Percentiles rank a stretch among this genome's conserved stretches.
These are phyloP conservation scores for Apostichopus japonicus DNA, from an alignment of 35 echinoderm and acorn worm species.

Conservation along the genomic window DNA sequence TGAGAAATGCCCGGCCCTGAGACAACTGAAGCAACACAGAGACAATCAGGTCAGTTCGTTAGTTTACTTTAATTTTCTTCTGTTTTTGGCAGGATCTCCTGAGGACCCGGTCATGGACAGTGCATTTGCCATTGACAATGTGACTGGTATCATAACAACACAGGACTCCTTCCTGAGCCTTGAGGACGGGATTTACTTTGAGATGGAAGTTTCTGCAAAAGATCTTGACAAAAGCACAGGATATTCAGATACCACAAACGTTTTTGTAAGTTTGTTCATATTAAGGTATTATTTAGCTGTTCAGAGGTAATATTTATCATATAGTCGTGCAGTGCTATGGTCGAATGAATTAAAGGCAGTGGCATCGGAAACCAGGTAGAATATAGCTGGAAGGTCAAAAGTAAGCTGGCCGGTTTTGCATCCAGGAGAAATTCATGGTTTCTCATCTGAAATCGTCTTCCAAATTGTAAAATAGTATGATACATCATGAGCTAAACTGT, in stretches of 20 bases:
- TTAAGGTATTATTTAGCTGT: no score
- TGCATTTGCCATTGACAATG: slow-evolving; percentile 2
- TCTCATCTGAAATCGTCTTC: no score
- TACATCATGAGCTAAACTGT: no score
- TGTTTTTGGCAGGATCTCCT: not conserved
- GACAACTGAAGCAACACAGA: slow-evolving; percentile 5
- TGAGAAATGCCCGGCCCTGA: not conserved
- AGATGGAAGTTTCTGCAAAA: slow-evolving; percentile 13
- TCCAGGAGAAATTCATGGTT: no score
- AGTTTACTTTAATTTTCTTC: slow-evolving; percentile 16
- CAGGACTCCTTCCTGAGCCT: slow-evolving; percentile 9
- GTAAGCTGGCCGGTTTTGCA: no score
- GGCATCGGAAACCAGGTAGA: no score
- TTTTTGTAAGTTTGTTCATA: slow-evolving; percentile 22
- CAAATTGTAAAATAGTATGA: no score
- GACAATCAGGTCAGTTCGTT: slow-evolving; percentile 13
- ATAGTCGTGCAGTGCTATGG: no score
- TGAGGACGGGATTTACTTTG: not conserved
- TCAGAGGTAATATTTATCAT: no score
- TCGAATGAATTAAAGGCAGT: no score
- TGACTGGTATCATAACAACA: not conserved
- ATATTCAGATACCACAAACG: slow-evolving; percentile 9
- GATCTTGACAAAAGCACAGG: not conserved
- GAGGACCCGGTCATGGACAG: not conserved
- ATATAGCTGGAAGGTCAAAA: no score